A percentile compares a stretch with the other conserved stretches of the same genome.
These are phyloP conservation scores for Stichopus horrens DNA, from an alignment of 53 echinoderm and acorn worm species.

Conservation along the genomic window DNA sequence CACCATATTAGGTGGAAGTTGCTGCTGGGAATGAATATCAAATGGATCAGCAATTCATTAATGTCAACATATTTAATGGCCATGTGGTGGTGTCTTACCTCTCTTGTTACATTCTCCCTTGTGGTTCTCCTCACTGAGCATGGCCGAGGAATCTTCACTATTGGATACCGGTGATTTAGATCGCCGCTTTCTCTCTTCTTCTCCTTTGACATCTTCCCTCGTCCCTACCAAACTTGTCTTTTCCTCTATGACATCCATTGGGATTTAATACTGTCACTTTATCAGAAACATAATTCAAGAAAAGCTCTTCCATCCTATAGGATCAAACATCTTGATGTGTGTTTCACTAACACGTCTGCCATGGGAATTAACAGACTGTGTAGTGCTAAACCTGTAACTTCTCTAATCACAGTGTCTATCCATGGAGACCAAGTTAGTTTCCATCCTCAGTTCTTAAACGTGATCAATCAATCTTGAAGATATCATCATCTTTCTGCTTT, in stretches of 20 bases:
- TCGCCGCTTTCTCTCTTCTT: slow-evolving; percentile 20
- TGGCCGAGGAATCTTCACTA: slow-evolving; percentile 20
- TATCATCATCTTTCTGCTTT: neutral
- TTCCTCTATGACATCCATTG: neutral
- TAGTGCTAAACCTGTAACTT: neutral
- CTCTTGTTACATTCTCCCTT: neutral
- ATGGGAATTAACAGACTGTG: no score
- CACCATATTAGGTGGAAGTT: no score
- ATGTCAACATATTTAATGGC: neutral
- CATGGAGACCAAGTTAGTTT: neutral
- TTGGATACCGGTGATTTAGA: slow-evolving; percentile 26
- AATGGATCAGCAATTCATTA: neutral
- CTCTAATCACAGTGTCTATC: neutral
- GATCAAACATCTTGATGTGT: neutral
- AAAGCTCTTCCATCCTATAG: neutral
- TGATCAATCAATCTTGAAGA: neutral
- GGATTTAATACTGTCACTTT: neutral
- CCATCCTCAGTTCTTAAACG: neutral
- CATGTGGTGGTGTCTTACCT: neutral
- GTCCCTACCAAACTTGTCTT: neutral
- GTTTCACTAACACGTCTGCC: neutral
- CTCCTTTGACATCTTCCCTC: neutral
- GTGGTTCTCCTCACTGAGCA: neutral
- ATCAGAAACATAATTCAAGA: neutral
- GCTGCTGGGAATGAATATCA: no score